These are phyloP conservation scores for Elephantulus edwardii DNA, from an alignment of 2,113 vertebrate genomes.

Conservation along the genomic window DNA sequence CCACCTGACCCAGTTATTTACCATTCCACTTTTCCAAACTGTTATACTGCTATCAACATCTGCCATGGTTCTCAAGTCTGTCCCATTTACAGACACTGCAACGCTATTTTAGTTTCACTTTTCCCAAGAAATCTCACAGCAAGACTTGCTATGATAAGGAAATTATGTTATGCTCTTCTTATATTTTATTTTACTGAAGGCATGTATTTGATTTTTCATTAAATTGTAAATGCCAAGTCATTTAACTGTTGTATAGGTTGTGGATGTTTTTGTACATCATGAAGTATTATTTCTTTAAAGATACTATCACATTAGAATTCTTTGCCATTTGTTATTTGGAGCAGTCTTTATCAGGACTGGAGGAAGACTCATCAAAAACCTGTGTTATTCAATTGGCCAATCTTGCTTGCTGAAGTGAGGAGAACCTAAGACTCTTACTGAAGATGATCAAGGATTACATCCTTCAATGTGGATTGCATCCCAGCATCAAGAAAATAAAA, in stretches of 20 bases:
- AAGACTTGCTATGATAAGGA: neutral
- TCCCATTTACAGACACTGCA: neutral
- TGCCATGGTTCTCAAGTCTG: neutral
- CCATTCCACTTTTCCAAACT: neutral
- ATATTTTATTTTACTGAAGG: neutral
- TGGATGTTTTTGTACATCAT: neutral
- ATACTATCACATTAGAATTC: neutral
- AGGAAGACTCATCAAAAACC: too few relatives aligned
- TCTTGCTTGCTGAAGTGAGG: too few relatives aligned
- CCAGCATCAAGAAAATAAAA: too few relatives aligned
- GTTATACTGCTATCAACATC: neutral
- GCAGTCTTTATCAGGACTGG: too few relatives aligned
- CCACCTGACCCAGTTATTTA: neutral
- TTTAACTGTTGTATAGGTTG: neutral
- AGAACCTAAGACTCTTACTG: too few relatives aligned
- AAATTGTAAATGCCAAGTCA: neutral
- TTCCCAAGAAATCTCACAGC: neutral
- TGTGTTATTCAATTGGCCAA: too few relatives aligned
- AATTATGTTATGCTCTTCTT: neutral
- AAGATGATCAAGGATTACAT: too few relatives aligned
- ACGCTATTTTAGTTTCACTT: neutral
- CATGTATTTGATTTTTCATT: neutral
- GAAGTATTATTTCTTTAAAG: neutral
- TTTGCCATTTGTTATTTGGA: neutral
- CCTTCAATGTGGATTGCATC: too few relatives aligned